Percentiles rank a stretch among this genome's conserved stretches.
Conservation (phyloP, 2,888 invertebrate species). For the Eupeodes latifasciatus region DNA sequence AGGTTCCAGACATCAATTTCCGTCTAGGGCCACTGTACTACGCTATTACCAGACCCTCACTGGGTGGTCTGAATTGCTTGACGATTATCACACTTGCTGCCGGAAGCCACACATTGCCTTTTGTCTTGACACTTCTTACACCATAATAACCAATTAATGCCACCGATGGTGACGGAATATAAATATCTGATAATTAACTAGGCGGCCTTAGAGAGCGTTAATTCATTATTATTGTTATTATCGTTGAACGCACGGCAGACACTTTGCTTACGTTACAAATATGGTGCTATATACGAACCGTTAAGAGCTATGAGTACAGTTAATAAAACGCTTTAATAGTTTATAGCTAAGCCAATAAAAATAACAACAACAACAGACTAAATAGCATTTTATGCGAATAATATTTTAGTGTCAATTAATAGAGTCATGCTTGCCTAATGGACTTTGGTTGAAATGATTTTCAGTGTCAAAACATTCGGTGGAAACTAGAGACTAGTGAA, state of each 20-base stretch:
- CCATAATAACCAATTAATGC: constrained; percentile 76
- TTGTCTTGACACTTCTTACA: constrained; percentile 74
- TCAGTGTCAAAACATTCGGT: background rate
- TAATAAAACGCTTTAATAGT: constrained; percentile 36
- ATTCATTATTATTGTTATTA: constrained; percentile 45
- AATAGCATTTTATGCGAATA: background rate
- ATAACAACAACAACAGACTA: background rate
- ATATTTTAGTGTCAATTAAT: background rate
- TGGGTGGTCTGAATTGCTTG: constrained; percentile 63
- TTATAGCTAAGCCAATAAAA: background rate
- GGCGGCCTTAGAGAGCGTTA: constrained; percentile 43
- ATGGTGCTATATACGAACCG: constrained; percentile 51
- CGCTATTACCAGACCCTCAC: constrained; percentile 23
- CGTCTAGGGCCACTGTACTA: constrained; percentile 30
- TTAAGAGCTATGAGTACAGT: constrained; percentile 34
- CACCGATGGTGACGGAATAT: constrained; percentile 71
- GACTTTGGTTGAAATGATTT: background rate
- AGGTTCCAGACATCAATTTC: constrained; percentile 41
- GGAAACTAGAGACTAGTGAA: too few species aligned
- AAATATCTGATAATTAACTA: constrained; percentile 69
- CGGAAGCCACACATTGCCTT: constrained; percentile 68
- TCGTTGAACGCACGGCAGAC: background rate
- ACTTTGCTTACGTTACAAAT: background rate
- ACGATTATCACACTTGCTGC: constrained; percentile 65
- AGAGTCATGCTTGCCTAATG: background rate